These are phyloP conservation scores for Casuarius casuarius DNA, from an alignment of 2,113 vertebrate species.

Conservation along the genomic window DNA sequence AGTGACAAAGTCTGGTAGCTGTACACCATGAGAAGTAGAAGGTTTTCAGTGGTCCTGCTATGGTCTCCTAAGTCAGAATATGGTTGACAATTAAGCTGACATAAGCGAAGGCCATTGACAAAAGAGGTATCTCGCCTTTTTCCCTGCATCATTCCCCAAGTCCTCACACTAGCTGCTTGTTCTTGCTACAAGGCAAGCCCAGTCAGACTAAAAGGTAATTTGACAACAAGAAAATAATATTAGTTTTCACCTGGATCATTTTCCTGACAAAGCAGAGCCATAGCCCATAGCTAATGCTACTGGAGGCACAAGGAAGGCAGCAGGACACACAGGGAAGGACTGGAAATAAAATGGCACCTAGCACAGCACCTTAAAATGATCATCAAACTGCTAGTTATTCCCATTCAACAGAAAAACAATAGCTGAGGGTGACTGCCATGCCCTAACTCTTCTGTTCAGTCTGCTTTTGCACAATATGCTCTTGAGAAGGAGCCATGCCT, in stretches of 20 bases:
- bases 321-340: background rate
- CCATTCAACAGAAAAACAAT: background rate
- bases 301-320: background rate
- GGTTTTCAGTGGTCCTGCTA: background rate
- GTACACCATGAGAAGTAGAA: background rate
- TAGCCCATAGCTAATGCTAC: background rate
- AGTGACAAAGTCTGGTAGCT: accelerated
- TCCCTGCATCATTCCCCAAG: background rate
- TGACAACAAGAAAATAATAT: background rate
- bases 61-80: background rate
- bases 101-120: background rate
- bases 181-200: background rate
- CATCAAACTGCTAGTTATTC: background rate
- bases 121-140: constrained; percentile 11
- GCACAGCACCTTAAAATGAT: background rate
- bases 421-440: background rate
- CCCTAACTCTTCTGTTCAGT: background rate
- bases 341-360: background rate
- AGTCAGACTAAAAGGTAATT: background rate
- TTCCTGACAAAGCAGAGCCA: background rate
- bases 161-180: background rate
- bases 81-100: background rate
- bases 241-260: constrained; percentile 31
- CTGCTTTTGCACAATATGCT: background rate
- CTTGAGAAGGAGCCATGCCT: background rate